A percentile compares a stretch with the other conserved stretches of the same genome.
These are phyloP conservation scores for Peromyscus maniculatus DNA, from an alignment of 2,113 vertebrate genomes.

Conservation along the genomic window DNA sequence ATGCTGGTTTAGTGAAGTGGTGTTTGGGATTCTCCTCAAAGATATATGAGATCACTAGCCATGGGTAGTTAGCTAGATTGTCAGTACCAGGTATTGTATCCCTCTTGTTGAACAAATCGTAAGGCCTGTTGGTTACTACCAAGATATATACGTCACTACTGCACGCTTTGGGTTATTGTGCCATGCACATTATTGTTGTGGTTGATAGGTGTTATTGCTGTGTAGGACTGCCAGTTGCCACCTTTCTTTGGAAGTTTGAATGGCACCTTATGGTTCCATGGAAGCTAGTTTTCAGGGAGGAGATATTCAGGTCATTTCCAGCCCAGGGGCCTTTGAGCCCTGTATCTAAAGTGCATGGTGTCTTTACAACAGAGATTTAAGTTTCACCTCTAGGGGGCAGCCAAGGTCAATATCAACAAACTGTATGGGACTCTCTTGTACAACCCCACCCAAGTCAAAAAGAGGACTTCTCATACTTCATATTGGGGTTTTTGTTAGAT, in stretches of 20 bases:
- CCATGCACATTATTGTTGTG: background rate
- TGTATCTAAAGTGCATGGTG: background rate
- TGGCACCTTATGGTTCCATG: background rate
- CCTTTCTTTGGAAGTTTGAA: background rate
- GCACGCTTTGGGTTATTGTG: background rate
- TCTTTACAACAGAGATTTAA: background rate
- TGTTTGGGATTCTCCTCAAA: background rate
- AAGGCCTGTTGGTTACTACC: background rate
- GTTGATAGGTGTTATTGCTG: background rate
- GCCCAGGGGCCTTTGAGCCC: background rate
- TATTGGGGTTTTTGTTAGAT: background rate
- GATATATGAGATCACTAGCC: background rate
- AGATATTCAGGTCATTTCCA: background rate
- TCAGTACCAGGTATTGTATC: background rate
- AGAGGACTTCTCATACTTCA: background rate
- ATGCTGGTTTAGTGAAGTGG: background rate
- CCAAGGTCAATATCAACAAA: background rate
- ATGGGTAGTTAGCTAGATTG: background rate
- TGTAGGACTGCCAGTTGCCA: background rate
- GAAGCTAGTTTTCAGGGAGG: background rate
- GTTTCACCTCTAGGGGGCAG: background rate
- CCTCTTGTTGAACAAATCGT: background rate
- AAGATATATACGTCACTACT: background rate
- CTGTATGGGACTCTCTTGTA: background rate
- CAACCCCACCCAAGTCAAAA: background rate